These are phyloP conservation scores for Amphipyra tragopoginis DNA, from an alignment of 2,888 invertebrate genomes.

Conservation along the genomic window DNA sequence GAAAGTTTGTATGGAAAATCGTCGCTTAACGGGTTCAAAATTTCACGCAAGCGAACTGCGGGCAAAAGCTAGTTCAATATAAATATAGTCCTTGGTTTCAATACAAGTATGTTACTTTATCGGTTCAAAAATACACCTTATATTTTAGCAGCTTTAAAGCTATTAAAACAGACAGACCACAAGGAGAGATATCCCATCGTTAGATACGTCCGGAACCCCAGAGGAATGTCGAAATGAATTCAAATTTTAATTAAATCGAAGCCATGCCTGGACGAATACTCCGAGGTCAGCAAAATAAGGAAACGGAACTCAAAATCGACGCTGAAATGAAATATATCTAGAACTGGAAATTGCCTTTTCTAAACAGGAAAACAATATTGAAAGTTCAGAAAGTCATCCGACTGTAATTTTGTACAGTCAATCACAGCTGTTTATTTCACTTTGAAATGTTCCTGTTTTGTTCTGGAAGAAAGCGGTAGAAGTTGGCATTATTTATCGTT, in stretches of 20 bases:
- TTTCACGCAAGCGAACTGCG: no score
- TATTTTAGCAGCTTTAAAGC: neutral
- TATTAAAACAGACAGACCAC: neutral
- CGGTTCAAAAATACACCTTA: neutral
- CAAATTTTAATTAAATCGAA: no score
- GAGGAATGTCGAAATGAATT: no score
- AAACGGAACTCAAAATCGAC: no score
- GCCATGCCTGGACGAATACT: no score
- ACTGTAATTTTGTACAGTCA: slow-evolving; percentile 55
- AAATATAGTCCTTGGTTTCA: no score
- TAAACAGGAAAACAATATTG: slow-evolving; percentile 19
- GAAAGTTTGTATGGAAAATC: no score
- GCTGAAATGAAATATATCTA: neutral
- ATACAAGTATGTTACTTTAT: no score
- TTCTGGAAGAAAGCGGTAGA: slow-evolving; percentile 8
- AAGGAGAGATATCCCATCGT: neutral
- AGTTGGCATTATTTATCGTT: slow-evolving; percentile 29
- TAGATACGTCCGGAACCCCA: no score
- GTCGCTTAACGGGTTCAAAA: no score
- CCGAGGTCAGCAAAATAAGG: no score
- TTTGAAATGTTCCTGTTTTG: slow-evolving; percentile 29
- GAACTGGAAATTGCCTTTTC: neutral
- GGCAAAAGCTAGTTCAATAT: no score
- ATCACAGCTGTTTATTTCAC: slow-evolving; percentile 56
- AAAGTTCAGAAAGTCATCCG: slow-evolving; percentile 25